Evolutionary conservation across 1,140 invertebrate species (phyloP).

Genomic region (Anastrepha ludens): DNA sequence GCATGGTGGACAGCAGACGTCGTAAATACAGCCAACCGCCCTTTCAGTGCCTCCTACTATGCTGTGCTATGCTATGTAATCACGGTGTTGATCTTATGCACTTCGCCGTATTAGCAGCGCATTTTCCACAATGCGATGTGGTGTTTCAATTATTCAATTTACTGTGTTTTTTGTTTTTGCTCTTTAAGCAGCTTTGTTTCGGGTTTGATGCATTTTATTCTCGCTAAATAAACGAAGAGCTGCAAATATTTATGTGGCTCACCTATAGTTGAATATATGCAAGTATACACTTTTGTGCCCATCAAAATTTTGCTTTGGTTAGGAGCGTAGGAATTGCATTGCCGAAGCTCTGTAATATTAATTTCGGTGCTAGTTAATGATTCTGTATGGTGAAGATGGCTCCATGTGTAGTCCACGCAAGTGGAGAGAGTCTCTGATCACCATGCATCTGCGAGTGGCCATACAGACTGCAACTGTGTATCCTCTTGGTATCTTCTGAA

Average conservation of each 20-base stretch:
- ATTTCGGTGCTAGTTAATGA: no score
- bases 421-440: no score
- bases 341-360: no score
- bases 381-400: no score
- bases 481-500: no score
- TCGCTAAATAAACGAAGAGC: background rate
- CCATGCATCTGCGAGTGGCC: no score
- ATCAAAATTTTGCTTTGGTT: no score
- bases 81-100: slow-evolving; percentile 42
- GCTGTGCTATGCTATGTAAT: background rate
- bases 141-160: slow-evolving; percentile 32
- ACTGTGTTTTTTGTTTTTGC: background rate
- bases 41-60: background rate
- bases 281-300: no score
- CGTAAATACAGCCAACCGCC: background rate
- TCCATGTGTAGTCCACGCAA: no score
- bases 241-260: background rate
- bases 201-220: background rate
- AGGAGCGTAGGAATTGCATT: no score
- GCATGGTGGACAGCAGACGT: background rate
- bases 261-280: no score
- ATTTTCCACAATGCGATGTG: slow-evolving; percentile 16
- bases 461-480: no score
- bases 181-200: slow-evolving; percentile 23
- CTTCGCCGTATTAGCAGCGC: slow-evolving; percentile 39